Evolutionary conservation across 2,888 invertebrate genomes (phyloP).

Genomic region (Fragum whitleyi): DNA sequence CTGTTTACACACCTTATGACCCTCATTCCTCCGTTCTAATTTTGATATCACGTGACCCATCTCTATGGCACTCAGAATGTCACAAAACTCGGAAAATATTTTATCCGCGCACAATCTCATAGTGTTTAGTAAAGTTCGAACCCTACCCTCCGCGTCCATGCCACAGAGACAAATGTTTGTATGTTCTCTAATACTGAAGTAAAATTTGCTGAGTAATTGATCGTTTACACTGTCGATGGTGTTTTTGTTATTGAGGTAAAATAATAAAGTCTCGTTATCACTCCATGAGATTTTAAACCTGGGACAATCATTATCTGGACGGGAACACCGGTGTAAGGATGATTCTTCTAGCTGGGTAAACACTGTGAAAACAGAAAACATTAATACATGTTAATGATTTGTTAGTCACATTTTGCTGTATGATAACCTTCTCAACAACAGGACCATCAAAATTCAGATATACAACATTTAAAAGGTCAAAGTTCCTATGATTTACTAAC

Average conservation of each 20-base stretch:
- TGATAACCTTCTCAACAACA: too few relatives aligned
- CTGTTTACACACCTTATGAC: slow-evolving; percentile 30
- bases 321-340: slow-evolving; percentile 39
- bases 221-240: slow-evolving; percentile 62
- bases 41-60: slow-evolving; percentile 54
- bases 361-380: slow-evolving; percentile 49
- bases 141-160: slow-evolving; percentile 51
- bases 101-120: slow-evolving; percentile 56
- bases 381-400: too few relatives aligned
- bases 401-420: too few relatives aligned
- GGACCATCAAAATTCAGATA: not conserved
- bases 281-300: slow-evolving; percentile 47
- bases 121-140: slow-evolving; percentile 40
- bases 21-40: slow-evolving; percentile 45
- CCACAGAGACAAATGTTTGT: slow-evolving; percentile 51
- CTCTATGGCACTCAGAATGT: slow-evolving; percentile 39
- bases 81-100: slow-evolving; percentile 55
- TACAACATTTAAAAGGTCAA: too few relatives aligned
- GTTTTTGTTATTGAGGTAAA: slow-evolving; percentile 54
- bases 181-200: slow-evolving; percentile 63
- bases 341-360: slow-evolving; percentile 47
- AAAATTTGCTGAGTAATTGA: slow-evolving; percentile 49
- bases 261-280: slow-evolving; percentile 53
- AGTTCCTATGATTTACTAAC: too few relatives aligned
- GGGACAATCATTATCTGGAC: slow-evolving; percentile 41